Conservation (phyloP, 2,797 vertebrate genomes). For the Botia almorhae region DNA sequence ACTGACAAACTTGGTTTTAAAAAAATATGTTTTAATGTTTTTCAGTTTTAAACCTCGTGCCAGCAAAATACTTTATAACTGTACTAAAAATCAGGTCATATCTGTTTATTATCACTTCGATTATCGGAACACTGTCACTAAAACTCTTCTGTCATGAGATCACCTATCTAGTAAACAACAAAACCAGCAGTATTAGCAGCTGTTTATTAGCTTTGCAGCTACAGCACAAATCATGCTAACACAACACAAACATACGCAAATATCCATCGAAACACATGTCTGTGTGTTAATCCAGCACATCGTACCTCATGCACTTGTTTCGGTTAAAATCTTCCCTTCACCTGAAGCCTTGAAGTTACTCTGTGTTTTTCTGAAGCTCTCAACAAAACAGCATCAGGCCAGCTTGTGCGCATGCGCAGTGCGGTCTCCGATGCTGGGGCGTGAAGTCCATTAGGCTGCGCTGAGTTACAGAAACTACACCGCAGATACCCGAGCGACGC, state of each 20-base stretch:
- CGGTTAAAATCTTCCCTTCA: constrained; percentile 22
- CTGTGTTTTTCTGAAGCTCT: constrained; percentile 38
- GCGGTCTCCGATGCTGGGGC: not conserved
- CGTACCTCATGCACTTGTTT: constrained; percentile 54
- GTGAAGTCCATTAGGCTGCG: constrained; percentile 33
- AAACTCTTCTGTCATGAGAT: not conserved
- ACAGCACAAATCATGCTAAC: not conserved
- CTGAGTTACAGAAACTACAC: constrained; percentile 4
- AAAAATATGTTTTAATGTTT: not conserved
- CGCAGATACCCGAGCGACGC: constrained; percentile 24
- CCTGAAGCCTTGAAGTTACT: constrained; percentile 14
- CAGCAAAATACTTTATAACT: not conserved
- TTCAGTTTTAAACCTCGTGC: not conserved
- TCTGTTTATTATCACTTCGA: not conserved
- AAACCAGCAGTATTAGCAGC: constrained; percentile 13
- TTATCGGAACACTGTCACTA: not conserved
- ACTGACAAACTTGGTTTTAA: not conserved
- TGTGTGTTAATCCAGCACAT: not conserved
- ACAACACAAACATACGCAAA: not conserved
- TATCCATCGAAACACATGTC: not conserved
- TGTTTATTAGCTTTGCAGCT: constrained; percentile 34
- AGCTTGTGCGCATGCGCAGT: constrained; percentile 35
- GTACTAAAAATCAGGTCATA: not conserved
- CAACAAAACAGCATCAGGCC: constrained; percentile 48
- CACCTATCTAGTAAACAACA: constrained; percentile 40